phyloP scores from a whole-genome alignment of 2,797 vertebrate species.

The Acanthopagrus latus region DNA sequence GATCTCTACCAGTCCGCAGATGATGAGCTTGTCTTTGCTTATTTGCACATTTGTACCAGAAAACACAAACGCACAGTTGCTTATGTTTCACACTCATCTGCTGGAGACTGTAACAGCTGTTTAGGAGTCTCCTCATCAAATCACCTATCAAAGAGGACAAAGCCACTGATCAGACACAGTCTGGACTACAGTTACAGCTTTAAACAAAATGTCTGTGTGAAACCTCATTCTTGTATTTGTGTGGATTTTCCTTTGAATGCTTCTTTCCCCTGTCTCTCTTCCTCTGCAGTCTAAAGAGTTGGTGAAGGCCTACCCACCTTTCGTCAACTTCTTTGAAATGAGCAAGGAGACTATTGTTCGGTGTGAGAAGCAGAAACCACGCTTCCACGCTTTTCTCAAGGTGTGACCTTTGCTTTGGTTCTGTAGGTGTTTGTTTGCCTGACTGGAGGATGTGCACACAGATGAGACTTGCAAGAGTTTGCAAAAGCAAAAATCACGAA shows the following conservation, averaged over 20 bases:
- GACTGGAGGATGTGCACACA: not conserved
- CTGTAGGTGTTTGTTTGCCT: not conserved
- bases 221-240: not conserved
- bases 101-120: too few relatives aligned
- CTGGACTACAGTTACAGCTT: too few relatives aligned
- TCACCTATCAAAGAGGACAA: too few relatives aligned
- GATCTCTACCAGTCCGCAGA: not conserved
- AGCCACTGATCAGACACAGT: too few relatives aligned
- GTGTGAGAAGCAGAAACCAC: conserved; percentile 96
- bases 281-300: conserved; percentile 92
- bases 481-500: not conserved
- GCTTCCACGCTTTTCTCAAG: conserved; percentile 99
- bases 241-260: not conserved
- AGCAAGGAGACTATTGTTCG: conserved; percentile 97
- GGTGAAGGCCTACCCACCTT: conserved; percentile 95
- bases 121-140: too few relatives aligned
- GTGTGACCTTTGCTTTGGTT: conserved; percentile 71
- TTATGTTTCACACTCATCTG: too few relatives aligned
- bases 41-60: not conserved
- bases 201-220: not conserved
- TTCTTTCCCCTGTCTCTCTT: not conserved
- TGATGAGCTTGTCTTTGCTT: not conserved
- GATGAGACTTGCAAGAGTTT: too few relatives aligned
- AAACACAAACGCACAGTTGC: not conserved
- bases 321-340: conserved; percentile 99